phyloP scores from a whole-genome alignment of 1,140 invertebrate species.

The Trichonephila inaurata region DNA sequence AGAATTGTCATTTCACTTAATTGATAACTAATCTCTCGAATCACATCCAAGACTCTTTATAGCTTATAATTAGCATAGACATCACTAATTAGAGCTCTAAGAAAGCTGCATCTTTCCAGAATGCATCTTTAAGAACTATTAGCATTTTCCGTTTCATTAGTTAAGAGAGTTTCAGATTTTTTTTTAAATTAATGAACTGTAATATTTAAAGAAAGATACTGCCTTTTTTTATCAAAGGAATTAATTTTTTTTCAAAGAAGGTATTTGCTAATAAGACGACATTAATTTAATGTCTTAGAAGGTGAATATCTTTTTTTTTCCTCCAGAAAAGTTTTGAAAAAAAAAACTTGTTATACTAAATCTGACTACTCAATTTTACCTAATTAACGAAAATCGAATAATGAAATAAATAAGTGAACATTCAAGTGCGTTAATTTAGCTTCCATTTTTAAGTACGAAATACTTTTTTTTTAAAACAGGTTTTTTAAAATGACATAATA shows the following conservation, averaged over 20 bases:
- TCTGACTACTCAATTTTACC: background rate
- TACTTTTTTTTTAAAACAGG: too few relatives aligned
- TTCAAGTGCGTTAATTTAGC: too few relatives aligned
- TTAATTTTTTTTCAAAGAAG: background rate
- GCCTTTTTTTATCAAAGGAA: background rate
- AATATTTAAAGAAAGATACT: background rate
- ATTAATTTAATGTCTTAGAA: background rate
- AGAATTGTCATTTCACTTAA: background rate
- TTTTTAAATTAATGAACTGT: background rate
- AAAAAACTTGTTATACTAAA: background rate
- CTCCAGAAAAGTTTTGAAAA: background rate
- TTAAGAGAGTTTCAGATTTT: background rate
- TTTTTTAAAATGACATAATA: too few relatives aligned
- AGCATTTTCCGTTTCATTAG: background rate
- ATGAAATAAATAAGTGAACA: background rate
- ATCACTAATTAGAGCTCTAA: background rate
- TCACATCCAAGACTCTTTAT: background rate
- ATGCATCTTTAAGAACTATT: background rate
- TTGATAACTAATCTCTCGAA: conserved; percentile 30
- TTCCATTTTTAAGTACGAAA: too few relatives aligned
- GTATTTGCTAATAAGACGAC: background rate
- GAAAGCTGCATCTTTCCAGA: background rate
- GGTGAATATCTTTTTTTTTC: background rate
- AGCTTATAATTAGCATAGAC: background rate
- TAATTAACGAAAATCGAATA: background rate